Evolutionary conservation across 2,113 vertebrate genomes (phyloP).

Genomic region (Eubucco bourcierii): DNA sequence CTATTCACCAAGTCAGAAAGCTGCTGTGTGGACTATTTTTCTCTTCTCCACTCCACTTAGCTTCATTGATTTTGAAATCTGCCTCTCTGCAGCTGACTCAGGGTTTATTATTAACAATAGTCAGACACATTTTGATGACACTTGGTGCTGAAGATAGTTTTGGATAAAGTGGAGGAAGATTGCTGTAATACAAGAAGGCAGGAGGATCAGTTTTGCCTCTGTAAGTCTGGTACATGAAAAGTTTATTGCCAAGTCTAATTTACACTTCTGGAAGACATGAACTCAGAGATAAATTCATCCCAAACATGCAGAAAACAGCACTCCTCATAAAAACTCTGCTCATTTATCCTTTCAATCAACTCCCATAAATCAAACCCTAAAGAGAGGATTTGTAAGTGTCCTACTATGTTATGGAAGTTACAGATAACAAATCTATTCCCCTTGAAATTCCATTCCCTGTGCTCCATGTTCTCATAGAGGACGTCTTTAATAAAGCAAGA

Average conservation of each 20-base stretch:
- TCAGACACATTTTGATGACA: neutral
- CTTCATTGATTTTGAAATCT: constrained; percentile 23
- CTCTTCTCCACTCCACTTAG: neutral
- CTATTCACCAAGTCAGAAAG: neutral
- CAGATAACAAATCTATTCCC: neutral
- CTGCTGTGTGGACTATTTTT: neutral
- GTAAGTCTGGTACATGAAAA: neutral
- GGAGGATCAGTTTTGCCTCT: neutral
- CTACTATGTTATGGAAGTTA: neutral
- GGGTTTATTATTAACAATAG: constrained; percentile 26
- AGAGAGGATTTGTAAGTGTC: neutral
- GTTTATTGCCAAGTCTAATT: constrained; percentile 26
- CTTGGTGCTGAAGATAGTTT: neutral
- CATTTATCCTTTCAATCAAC: constrained; percentile 6
- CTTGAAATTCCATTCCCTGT: neutral
- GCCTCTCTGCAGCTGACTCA: neutral
- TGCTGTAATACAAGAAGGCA: neutral
- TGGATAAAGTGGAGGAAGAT: neutral
- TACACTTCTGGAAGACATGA: constrained; percentile 1
- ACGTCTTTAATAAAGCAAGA: neutral
- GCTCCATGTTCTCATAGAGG: neutral
- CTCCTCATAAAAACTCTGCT: neutral
- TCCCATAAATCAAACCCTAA: neutral
- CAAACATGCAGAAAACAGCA: neutral
- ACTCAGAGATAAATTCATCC: constrained; percentile 34